Evolutionary conservation across 2,113 vertebrate genomes (phyloP).

Genomic region (Chaetorhynchus papuensis): DNA sequence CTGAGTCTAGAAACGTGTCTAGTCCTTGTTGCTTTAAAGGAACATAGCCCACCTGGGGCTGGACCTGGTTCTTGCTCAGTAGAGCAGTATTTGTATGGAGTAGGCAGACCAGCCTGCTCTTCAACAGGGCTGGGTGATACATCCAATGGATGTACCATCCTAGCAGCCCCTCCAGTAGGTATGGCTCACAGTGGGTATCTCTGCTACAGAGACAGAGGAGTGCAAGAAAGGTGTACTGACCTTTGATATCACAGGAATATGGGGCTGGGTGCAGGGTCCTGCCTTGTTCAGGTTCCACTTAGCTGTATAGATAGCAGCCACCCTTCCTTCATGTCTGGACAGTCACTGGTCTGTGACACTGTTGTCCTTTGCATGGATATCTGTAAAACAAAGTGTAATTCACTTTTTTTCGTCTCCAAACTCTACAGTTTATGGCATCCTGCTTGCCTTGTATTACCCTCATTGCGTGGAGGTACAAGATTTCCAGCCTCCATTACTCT

Average conservation of each 20-base stretch:
- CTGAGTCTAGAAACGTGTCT: background rate
- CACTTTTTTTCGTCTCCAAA: background rate
- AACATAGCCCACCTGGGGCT: accelerated
- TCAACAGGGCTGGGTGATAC: background rate
- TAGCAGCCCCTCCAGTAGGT: background rate
- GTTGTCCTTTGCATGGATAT: background rate
- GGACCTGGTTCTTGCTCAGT: background rate
- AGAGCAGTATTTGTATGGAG: accelerated
- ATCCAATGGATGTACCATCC: background rate
- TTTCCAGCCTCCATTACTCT: background rate
- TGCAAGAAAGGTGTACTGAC: background rate
- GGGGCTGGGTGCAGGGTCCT: background rate
- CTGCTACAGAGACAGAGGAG: background rate
- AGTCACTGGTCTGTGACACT: background rate
- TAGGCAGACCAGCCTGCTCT: background rate
- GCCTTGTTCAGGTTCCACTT: background rate
- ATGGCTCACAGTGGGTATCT: background rate
- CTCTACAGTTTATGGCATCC: background rate
- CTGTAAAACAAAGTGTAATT: background rate
- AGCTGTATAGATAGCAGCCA: background rate
- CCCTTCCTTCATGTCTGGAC: background rate
- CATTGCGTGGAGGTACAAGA: background rate
- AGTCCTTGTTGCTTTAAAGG: background rate
- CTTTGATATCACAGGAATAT: background rate
- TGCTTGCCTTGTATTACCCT: background rate